A percentile compares a stretch with the other conserved stretches of the same genome.
Conservation (phyloP, 2,888 invertebrate genomes). For the Cancer borealis region DNA sequence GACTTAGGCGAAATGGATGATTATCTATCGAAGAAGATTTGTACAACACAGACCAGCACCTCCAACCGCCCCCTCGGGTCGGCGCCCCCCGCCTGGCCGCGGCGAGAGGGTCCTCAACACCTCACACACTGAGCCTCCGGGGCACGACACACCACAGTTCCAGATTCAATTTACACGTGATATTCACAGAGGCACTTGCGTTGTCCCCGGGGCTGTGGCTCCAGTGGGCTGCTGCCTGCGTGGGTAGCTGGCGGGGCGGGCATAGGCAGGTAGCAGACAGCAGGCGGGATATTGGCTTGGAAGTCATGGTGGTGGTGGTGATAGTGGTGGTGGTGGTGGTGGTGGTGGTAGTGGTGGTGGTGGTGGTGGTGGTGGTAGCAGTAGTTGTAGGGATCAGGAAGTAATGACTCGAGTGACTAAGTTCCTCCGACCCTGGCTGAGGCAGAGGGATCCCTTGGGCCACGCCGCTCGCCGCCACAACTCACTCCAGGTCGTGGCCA, state of each 20-base stretch:
- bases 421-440: constrained; percentile 67
- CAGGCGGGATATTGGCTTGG: constrained; percentile 64
- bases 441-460: constrained; percentile 45
- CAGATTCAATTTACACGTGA: constrained; percentile 8
- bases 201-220: constrained; percentile 38
- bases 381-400: constrained; percentile 68
- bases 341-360: constrained; percentile 47
- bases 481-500: constrained; percentile 64
- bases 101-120: background rate
- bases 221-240: constrained; percentile 57
- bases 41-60: constrained; percentile 74
- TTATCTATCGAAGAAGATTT: constrained; percentile 71
- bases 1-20: constrained; percentile 74
- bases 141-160: constrained; percentile 26
- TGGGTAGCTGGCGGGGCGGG: constrained; percentile 52
- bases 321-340: constrained; percentile 43
- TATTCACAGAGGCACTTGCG: background rate
- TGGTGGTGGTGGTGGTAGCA: constrained; percentile 48
- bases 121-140: constrained; percentile 3
- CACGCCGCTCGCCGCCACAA: constrained; percentile 42
- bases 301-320: constrained; percentile 50
- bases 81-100: constrained; percentile 8
- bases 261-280: constrained; percentile 52
- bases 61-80: constrained; percentile 46
- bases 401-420: constrained; percentile 72